Percentiles rank a stretch among this genome's conserved stretches.
Conservation (phyloP, 2,888 invertebrate genomes). For the Leptinotarsa peninsularis region DNA sequence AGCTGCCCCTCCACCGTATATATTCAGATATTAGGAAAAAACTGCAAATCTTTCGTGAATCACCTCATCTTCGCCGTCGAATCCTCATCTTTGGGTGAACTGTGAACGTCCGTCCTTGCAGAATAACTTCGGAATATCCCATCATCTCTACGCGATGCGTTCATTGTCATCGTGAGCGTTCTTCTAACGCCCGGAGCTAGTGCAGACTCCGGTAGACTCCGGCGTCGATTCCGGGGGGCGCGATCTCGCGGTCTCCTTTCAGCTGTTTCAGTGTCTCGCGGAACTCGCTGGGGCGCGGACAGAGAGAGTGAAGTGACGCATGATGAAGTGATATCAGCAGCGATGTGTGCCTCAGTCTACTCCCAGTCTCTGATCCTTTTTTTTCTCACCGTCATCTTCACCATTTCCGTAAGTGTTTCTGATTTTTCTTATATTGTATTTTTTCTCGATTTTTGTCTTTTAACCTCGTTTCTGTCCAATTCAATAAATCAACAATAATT, state of each 20-base stretch:
- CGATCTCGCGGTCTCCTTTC: constrained; percentile 22
- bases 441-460: neutral
- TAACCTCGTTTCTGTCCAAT: neutral
- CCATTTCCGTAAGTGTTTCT: constrained; percentile 53
- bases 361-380: constrained; percentile 53
- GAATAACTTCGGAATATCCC: constrained; percentile 21
- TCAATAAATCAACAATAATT: no score
- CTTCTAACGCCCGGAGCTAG: neutral
- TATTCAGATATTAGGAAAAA: neutral
- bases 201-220: constrained; percentile 25
- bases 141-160: constrained; percentile 14
- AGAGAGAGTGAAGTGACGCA: constrained; percentile 56
- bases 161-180: neutral
- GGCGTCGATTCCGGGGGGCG: constrained; percentile 20
- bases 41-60: neutral
- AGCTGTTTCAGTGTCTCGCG: constrained; percentile 57
- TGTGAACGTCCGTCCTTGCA: constrained; percentile 21
- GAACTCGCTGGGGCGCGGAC: constrained; percentile 51
- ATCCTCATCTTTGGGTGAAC: neutral
- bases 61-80: neutral
- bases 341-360: constrained; percentile 60
- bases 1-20: neutral
- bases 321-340: constrained; percentile 59
- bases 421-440: neutral
- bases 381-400: constrained; percentile 49